These are phyloP conservation scores for Rhyacichthys aspro DNA, from an alignment of 2,797 vertebrate genomes.

Conservation along the genomic window DNA sequence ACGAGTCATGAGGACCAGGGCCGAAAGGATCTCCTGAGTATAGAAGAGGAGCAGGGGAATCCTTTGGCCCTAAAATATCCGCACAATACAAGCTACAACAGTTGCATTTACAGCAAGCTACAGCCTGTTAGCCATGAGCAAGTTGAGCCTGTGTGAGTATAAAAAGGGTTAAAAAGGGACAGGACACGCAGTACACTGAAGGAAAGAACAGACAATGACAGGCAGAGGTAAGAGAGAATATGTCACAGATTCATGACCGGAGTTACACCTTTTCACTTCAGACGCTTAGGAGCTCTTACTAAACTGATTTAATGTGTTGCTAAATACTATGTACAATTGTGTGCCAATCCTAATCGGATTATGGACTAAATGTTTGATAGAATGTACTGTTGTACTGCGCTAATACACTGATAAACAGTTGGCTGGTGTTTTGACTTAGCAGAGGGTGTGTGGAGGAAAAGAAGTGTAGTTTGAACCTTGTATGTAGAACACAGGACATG, in stretches of 20 bases:
- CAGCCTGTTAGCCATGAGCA: slow-evolving; percentile 64
- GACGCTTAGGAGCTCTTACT: slow-evolving; percentile 4
- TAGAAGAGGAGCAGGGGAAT: slow-evolving; percentile 8
- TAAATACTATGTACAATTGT: slow-evolving; percentile 3
- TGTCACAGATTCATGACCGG: slow-evolving; percentile 21
- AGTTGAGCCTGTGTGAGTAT: slow-evolving; percentile 61
- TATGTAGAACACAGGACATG: neutral
- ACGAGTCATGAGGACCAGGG: neutral
- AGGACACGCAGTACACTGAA: slow-evolving; percentile 45
- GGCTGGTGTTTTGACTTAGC: no score
- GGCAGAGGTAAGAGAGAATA: slow-evolving; percentile 18
- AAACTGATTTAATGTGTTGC: slow-evolving; percentile 16
- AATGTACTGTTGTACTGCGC: slow-evolving; percentile 25
- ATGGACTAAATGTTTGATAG: slow-evolving; percentile 25
- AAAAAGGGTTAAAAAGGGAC: slow-evolving; percentile 50
- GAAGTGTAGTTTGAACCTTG: neutral
- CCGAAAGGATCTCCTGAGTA: slow-evolving; percentile 41
- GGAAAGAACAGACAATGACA: slow-evolving; percentile 43
- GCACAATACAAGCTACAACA: neutral
- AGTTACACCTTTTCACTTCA: no score
- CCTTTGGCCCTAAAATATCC: neutral
- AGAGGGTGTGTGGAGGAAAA: no score
- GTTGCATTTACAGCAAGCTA: slow-evolving; percentile 49
- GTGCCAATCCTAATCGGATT: slow-evolving; percentile 29
- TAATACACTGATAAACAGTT: neutral